Conservation (phyloP, 1,140 invertebrate genomes). For the Pissodes strobi region DNA sequence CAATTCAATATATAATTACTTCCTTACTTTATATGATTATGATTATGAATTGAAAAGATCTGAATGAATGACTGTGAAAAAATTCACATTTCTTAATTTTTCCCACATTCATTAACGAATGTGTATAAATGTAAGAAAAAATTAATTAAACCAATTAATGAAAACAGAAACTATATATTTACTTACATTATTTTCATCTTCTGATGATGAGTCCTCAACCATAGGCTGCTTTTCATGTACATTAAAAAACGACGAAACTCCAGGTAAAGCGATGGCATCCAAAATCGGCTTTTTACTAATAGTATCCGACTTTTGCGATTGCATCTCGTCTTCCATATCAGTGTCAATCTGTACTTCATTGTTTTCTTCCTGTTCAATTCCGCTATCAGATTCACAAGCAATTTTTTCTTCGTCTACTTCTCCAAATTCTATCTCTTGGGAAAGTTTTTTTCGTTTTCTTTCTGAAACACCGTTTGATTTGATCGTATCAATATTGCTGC, state of each 20-base stretch:
- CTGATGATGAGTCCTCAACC: conserved; percentile 5
- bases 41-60: too few species aligned
- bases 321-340: background rate
- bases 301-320: background rate
- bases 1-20: too few species aligned
- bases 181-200: conserved; percentile 20
- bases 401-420: conserved; percentile 2
- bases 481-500: too few species aligned
- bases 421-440: background rate
- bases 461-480: background rate
- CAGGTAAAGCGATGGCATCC: conserved; percentile 18
- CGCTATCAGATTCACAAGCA: background rate
- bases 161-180: too few species aligned
- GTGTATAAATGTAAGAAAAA: too few species aligned
- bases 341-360: background rate
- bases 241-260: conserved; percentile 22
- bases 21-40: too few species aligned
- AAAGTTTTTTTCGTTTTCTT: background rate
- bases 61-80: too few species aligned
- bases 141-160: too few species aligned
- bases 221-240: background rate
- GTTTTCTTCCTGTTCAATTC: background rate
- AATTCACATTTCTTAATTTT: too few species aligned
- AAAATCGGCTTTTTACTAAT: background rate
- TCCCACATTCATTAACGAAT: too few species aligned